Percentiles rank a stretch among this genome's conserved stretches.
These are phyloP conservation scores for Drosophila kokeensis DNA, from an alignment of 2,888 invertebrate genomes.

Conservation along the genomic window DNA sequence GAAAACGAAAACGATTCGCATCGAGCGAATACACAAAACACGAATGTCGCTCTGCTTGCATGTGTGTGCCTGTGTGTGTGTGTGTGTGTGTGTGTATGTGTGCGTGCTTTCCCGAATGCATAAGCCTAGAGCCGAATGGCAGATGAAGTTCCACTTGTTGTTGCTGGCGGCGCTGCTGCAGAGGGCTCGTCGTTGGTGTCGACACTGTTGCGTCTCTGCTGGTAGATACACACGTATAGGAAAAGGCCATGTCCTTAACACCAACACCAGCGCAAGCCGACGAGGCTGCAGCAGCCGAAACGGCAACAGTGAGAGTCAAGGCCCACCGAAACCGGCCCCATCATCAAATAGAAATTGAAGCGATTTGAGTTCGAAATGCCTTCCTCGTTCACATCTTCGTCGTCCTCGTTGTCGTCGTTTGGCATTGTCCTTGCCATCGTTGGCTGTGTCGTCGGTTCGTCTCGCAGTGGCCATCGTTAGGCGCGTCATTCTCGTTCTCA, in stretches of 20 bases:
- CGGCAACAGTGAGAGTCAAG: constrained; percentile 18
- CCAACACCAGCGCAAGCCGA: constrained; percentile 54
- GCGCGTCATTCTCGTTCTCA: constrained; percentile 69
- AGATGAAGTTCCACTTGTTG: constrained; percentile 72
- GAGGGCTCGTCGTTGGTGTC: constrained; percentile 25
- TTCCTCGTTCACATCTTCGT: constrained; percentile 18
- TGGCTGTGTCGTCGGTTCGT: constrained; percentile 10
- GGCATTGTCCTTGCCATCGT: constrained; percentile 24
- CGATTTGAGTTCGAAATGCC: constrained; percentile 60
- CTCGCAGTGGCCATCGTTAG: constrained; percentile 31
- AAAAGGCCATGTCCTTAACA: constrained; percentile 62
- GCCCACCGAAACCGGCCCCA: constrained; percentile 3
- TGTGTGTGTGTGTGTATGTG: constrained; percentile 8
- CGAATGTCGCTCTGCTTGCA: constrained; percentile 20
- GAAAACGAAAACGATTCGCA: constrained; percentile 56
- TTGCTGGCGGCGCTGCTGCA: constrained; percentile 37
- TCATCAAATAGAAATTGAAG: constrained; percentile 46
- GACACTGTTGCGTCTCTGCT: constrained; percentile 62
- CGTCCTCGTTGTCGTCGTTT: constrained; percentile 26
- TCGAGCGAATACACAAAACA: constrained; percentile 51
- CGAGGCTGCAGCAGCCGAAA: constrained; percentile 52
- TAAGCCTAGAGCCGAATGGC: constrained; percentile 48
- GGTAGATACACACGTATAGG: constrained; percentile 60
- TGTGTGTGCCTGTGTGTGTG: constrained; percentile 6
- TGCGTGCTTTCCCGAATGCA: constrained; percentile 50